Base-by-base conservation (phyloP, 2,888 invertebrate genomes). In the Latheticus oryzae region DNA sequence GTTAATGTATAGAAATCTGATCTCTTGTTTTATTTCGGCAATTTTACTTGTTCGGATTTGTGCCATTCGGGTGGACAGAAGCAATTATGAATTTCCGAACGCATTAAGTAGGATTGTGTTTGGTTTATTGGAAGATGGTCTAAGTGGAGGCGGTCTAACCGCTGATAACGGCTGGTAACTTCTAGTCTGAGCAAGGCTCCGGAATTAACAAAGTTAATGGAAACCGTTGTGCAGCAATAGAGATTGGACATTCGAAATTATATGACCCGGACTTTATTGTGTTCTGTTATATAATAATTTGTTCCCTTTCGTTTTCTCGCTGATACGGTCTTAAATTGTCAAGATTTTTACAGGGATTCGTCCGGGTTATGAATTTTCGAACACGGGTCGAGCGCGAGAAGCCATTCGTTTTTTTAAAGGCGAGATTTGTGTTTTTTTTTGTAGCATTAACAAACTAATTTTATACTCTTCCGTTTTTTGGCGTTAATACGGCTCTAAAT, bases 131-230 rank as follows among this genome's bases (percentile, higher is more conserved):
- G 50, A 37, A 35, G n/a, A 35, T 13, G 50, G 28, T 54, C 42
- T 48, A 48, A 54, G 59, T 37, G 30, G 32, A 37, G 45, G 23
- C 17, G 53, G 58, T 53, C 53, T 58, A 61, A 63, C 58, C 63
- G 52, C 54, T 51, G 58, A 60, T 58, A 61, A 61, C 59, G 60
- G 52, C 52, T 63, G 60, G 59, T 63, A 61, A 63, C 57, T 59
- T 61, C 58, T 48, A 60, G 62, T 62, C 62, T 58, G 54, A 57
- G 59, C 51, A 60, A 53, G 63, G 61, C 62, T 30, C 57, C 32
- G 62, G 63, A 62, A 65, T 65, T 65, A 63, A 64, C 62, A 61
- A 63, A 65, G 63, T 65, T 65, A 65, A 60, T 61, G 65, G 61
- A 61, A 60, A 48, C 60, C 60, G 57, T 62, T 60, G 56, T 57